Evolutionary conservation across 2,797 vertebrate species (phyloP).

Genomic region (Sebastes umbrosus): DNA sequence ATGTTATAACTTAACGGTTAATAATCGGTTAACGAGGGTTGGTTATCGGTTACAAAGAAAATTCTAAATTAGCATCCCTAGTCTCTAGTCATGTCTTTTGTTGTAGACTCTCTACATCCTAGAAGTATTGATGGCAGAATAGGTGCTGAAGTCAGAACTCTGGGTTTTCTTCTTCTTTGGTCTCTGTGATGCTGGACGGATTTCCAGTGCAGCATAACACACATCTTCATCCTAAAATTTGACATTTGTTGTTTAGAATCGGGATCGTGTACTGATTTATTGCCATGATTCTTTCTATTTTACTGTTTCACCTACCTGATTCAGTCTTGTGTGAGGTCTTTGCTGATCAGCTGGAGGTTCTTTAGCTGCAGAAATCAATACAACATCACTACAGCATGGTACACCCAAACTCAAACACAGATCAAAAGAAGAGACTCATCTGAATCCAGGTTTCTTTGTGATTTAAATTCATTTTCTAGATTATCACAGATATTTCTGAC

Average conservation of each 20-base stretch:
- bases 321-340: background rate
- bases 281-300: background rate
- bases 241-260: background rate
- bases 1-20: fast-evolving
- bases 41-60: fast-evolving
- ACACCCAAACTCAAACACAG: background rate
- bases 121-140: conserved; percentile 43
- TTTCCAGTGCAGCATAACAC: conserved; percentile 52
- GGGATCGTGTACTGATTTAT: background rate
- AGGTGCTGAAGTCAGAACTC: conserved; percentile 45
- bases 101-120: background rate
- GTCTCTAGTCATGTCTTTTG: background rate
- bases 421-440: background rate
- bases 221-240: conserved; percentile 51
- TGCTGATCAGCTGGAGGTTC: background rate
- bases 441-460: background rate
- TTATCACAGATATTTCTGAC: background rate
- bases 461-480: background rate
- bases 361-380: conserved; percentile 14
- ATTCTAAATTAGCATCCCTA: too few relatives aligned
- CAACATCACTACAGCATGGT: background rate
- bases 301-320: conserved; percentile 14
- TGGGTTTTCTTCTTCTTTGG: conserved; percentile 16
- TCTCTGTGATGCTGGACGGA: conserved; percentile 24
- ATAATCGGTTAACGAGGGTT: too few relatives aligned